Evolutionary conservation across 2,888 invertebrate genomes (phyloP), one percentile per base, ranked within the genome.

Genomic region (Salpingus planirostris): DNA sequence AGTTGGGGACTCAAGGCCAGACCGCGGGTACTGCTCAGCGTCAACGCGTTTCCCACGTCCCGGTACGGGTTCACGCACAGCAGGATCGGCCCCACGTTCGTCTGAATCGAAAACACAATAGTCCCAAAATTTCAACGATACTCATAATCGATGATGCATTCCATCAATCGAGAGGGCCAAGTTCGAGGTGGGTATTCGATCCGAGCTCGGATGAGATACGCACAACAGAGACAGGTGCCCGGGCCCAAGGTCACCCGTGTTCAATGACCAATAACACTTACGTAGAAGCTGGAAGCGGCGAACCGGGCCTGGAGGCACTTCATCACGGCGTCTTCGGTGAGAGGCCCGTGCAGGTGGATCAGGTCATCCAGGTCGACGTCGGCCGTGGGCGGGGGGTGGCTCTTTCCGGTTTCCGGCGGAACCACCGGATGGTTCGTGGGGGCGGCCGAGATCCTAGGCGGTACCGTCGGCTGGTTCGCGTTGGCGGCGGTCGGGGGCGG

Each of bases 311-410:
- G 90, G 44, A 95, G 75, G 55, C 90, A 87, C 61, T 87, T 80
- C 66, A 92, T 83, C 27, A 93, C 84, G 36, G 91, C 90, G 64
- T 93, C 91, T 66, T 95, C 93, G 18, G 91, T 93, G 53, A 93
- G 77, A 30, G 92, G 92, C 18, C 90, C 91, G 26, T 86, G 80
- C 55, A 93, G 71, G 68, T 92, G 91, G 61, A 92, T 92, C 53
- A 93, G 77, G 69, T 93, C 92, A 56, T 89, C 84, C 59, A 88
- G 75, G 64, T 84, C 73, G 42, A 69, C 68, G 14, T 50, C 51
- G 36, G 43, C 38, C 32, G 50, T 54, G 40, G 52, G 43, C 24
- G 40, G 31, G 36, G 45, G 47, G 13, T 44, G 27, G 56, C 30
- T 5, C 18, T 18, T 5, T 22, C 44, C 37, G 14, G 37, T 38